Evolutionary conservation across 2,888 invertebrate species (phyloP), one percentile per base, ranked within the genome.

Genomic region (Drosophila prolongata): DNA sequence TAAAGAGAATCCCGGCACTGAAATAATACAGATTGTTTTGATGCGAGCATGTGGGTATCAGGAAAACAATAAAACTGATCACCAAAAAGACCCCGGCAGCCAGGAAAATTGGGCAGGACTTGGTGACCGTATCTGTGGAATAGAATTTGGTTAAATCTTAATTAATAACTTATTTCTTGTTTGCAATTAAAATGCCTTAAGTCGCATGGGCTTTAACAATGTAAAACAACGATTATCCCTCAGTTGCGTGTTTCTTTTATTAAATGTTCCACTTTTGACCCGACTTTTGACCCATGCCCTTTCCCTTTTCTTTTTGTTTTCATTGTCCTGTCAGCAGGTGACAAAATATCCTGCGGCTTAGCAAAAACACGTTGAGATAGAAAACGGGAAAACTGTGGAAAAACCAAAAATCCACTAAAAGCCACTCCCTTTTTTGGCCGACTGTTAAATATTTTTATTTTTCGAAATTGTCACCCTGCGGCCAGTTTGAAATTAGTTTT

Each of bases 1-100:
- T 97, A 92, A 97, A 97, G 75, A 96, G 94, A 76, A 97, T 96
- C 38, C 98, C 97, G 34, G 97, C 95, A 75, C 96, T 94, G 92
- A 98, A 97, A 54, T 97, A 96, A 92, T 95, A 97, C 49, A 97
- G 93, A 71, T 96, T 94, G 78, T 95, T 94, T 57, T 95, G 95
- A 86, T 95, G 94, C 55, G 95, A 90, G 50, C 91, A 95, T 89
- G 96, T 96, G 13, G 97, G 97, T 62, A 96, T 93, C 59, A 96
- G 94, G 90, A 97, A 97, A 89, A 96, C 96, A 76, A 96, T 93
- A 80, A 97, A 97, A 34, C 96, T 97, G 58, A 95, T 93, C 55
- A 95, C 94, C 77, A 98, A 94, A 27, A 97, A 94, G 43, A 95
- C 92, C 53, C 96, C 96, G 5, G 97, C 96, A 71, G 95, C 93